These are phyloP conservation scores for Coelopa frigida DNA, from an alignment of 1,140 invertebrate species.

Conservation along the genomic window DNA sequence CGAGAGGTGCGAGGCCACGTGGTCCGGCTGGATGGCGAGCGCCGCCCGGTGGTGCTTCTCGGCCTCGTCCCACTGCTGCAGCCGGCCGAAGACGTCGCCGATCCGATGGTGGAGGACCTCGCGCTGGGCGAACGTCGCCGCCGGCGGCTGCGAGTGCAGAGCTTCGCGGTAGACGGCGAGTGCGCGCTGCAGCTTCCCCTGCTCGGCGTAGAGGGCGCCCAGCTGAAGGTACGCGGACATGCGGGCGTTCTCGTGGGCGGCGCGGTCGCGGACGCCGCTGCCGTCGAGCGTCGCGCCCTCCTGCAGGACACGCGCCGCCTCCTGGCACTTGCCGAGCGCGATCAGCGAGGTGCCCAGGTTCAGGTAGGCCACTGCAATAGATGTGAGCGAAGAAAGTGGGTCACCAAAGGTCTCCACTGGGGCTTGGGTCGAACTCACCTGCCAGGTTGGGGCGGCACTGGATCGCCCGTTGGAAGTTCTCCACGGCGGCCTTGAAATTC, in stretches of 20 bases:
- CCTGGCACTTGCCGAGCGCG: slow-evolving; percentile 68
- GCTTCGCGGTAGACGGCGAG: slow-evolving; percentile 86
- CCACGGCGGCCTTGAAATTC: slow-evolving; percentile 79
- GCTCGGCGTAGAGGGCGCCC: slow-evolving; percentile 81
- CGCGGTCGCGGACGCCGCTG: slow-evolving; percentile 77
- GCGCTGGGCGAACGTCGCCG: slow-evolving; percentile 73
- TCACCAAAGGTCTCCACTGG: not conserved
- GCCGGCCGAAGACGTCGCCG: slow-evolving; percentile 74
- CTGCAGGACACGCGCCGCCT: slow-evolving; percentile 75
- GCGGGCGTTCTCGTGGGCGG: slow-evolving; percentile 80
- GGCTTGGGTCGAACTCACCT: slow-evolving; percentile 57
- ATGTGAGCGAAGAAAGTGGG: not conserved
- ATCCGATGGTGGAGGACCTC: slow-evolving; percentile 45
- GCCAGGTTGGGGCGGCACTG: slow-evolving; percentile 89
- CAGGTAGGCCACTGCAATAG: slow-evolving; percentile 79
- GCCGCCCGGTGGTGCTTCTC: slow-evolving; percentile 79
- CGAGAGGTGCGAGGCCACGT: slow-evolving; percentile 82
- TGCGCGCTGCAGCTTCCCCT: slow-evolving; percentile 75
- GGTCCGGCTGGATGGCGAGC: slow-evolving; percentile 70
- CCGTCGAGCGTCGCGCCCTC: slow-evolving; percentile 79
- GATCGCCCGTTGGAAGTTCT: slow-evolving; percentile 88
- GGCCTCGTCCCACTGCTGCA: slow-evolving; percentile 71
- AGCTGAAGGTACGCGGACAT: slow-evolving; percentile 87
- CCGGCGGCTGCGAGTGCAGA: slow-evolving; percentile 66
- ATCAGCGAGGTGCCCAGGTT: slow-evolving; percentile 86